phyloP scores from a whole-genome alignment of 2,113 vertebrate species.

The Tachysurus vachellii region DNA sequence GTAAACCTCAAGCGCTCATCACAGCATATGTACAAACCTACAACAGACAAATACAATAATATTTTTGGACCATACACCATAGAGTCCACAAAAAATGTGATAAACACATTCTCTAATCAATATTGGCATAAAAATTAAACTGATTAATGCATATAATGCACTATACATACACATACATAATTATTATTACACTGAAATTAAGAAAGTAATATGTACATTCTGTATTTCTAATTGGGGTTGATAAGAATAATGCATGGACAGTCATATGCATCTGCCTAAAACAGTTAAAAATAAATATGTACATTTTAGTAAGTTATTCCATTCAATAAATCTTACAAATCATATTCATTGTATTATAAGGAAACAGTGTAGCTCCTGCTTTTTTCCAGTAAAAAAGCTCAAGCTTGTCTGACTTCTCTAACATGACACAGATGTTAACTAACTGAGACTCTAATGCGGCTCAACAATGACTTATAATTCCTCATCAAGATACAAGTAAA shows the following conservation, averaged over 20 bases:
- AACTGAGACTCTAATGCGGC: background rate
- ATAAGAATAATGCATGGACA: background rate
- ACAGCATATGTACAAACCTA: constrained; percentile 70
- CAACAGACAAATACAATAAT: constrained; percentile 37
- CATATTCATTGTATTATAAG: background rate
- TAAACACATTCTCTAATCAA: background rate
- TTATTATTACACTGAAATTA: background rate
- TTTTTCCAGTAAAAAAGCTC: background rate
- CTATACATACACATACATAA: background rate
- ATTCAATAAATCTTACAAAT: background rate
- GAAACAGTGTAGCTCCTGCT: background rate
- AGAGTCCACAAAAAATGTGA: background rate
- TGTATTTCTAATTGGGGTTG: background rate
- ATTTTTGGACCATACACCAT: background rate
- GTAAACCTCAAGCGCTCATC: constrained; percentile 59
- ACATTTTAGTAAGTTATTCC: background rate
- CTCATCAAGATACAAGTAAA: background rate
- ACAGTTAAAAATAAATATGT: background rate
- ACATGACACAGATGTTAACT: background rate
- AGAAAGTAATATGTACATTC: background rate
- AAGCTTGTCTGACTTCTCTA: background rate
- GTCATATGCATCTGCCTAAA: background rate
- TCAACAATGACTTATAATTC: background rate
- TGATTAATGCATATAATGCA: background rate
- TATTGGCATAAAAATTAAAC: background rate